These are phyloP conservation scores for silkworm (Bombyx mori) DNA, from an alignment of 1,140 invertebrate genomes.

Conservation along the genomic window ASM3026992v2 NC_085111.1:11144001-11144500, in stretches of 20 bases:
- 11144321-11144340: slow-evolving; percentile 13
- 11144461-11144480: neutral
- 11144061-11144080: slow-evolving; percentile 23
- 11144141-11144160: slow-evolving; percentile 2
- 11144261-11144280: slow-evolving; percentile 31
- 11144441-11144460: neutral
- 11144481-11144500: neutral
- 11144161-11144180: slow-evolving; percentile 7
- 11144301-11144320: slow-evolving; percentile 41
- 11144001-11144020: slow-evolving; percentile 18
- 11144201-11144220: slow-evolving; percentile 38
- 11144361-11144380: slow-evolving; percentile 3
- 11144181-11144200: slow-evolving; percentile 20
- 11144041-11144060: slow-evolving; percentile 30
- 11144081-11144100: slow-evolving; percentile 27
- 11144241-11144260: slow-evolving; percentile 40
- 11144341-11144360: slow-evolving; percentile 5
- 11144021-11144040: slow-evolving; percentile 26
- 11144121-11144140: slow-evolving; percentile 2
- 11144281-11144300: slow-evolving; percentile 37
- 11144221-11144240: slow-evolving; percentile 39
- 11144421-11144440: neutral
- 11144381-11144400: neutral
- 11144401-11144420: neutral
- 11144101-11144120: slow-evolving; percentile 11